phyloP scores from a whole-genome alignment of 2,113 vertebrate species.

The Antigone vipio region DNA sequence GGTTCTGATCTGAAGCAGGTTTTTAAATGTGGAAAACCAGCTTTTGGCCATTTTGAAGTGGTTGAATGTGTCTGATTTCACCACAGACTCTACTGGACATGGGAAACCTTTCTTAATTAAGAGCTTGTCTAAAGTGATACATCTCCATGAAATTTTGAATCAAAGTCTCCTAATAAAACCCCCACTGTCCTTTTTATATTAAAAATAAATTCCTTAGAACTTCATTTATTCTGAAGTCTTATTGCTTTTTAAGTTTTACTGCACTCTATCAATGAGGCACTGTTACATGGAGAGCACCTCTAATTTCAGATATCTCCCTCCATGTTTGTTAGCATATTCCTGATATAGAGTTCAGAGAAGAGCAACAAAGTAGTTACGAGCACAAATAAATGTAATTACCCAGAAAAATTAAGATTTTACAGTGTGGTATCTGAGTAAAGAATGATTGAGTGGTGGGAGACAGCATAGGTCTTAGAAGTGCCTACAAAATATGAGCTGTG shows the following conservation, averaged over 20 bases:
- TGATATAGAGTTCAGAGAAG: background rate
- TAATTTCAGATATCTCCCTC: background rate
- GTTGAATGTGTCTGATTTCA: background rate
- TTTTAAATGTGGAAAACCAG: background rate
- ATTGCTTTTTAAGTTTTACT: background rate
- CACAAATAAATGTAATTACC: background rate
- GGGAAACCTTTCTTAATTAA: background rate
- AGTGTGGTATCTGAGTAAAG: background rate
- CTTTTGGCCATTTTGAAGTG: background rate
- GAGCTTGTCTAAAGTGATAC: background rate
- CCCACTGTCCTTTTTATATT: background rate
- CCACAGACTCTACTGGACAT: background rate
- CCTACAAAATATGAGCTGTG: background rate
- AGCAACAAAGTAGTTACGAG: background rate
- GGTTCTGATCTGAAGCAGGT: background rate
- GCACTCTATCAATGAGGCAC: background rate
- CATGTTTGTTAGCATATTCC: background rate
- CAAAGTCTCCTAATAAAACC: background rate
- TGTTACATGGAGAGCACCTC: background rate
- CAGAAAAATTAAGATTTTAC: background rate
- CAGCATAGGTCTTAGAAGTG: background rate
- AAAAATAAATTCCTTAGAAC: background rate
- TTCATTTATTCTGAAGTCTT: background rate
- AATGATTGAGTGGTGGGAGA: background rate
- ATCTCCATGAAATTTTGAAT: background rate